Conservation (phyloP, 2,113 vertebrate species). For the Anseranas semipalmata region DNA sequence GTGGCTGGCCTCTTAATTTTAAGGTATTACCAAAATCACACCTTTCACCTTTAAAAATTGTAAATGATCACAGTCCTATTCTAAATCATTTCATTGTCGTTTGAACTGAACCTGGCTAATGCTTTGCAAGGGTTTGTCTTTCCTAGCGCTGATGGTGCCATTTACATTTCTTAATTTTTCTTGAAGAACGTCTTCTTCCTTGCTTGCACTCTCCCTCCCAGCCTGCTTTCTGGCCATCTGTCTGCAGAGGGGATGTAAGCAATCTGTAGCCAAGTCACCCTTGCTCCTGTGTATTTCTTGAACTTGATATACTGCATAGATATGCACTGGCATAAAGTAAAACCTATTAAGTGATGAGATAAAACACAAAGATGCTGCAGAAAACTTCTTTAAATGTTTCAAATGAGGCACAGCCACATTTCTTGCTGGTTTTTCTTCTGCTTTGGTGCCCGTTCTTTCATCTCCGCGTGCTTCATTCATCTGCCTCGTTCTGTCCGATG, state of each 20-base stretch:
- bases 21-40: conserved; percentile 67
- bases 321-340: background rate
- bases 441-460: background rate
- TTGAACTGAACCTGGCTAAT: background rate
- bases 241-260: background rate
- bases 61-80: background rate
- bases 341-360: background rate
- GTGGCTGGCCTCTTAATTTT: conserved; percentile 68
- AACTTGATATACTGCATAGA: background rate
- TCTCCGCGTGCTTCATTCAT: background rate
- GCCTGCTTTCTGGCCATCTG: conserved; percentile 6
- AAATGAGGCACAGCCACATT: background rate
- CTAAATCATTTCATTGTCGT: conserved; percentile 62
- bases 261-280: background rate
- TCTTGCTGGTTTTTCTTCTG: background rate
- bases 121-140: conserved; percentile 31
- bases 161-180: conserved; percentile 44
- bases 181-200: background rate
- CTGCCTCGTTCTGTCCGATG: background rate
- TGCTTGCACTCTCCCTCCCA: background rate
- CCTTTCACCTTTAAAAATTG: conserved; percentile 69
- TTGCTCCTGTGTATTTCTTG: background rate
- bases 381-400: background rate
- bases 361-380: background rate
- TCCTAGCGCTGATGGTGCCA: background rate